Evolutionary conservation across 2,797 vertebrate species (phyloP).

Genomic region (Propithecus perrieri): DNA sequence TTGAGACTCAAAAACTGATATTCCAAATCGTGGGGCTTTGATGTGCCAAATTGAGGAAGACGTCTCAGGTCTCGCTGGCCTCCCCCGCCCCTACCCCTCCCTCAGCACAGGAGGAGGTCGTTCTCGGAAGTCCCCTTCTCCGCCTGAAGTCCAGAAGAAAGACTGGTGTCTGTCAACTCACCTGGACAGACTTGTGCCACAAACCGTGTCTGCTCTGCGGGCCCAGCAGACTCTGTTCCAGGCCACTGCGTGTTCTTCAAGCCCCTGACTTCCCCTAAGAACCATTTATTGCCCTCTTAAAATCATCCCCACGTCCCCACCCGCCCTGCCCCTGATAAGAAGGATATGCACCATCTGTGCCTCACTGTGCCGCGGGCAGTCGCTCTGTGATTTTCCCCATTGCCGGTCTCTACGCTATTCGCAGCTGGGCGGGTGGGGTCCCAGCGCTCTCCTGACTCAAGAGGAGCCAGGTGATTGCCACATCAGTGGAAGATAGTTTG

Average conservation of each 20-base stretch:
- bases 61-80: no score
- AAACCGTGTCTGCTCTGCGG: background rate
- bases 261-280: background rate
- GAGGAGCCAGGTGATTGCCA: accelerated
- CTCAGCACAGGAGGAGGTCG: background rate
- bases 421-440: no score
- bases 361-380: accelerated
- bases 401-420: accelerated
- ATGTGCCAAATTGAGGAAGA: background rate
- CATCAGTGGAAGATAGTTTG: background rate
- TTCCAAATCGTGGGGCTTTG: no score
- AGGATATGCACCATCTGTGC: accelerated
- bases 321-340: background rate
- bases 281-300: background rate
- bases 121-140: no score
- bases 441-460: background rate
- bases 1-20: background rate
- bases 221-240: background rate
- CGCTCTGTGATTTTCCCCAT: background rate
- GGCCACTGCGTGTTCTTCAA: background rate
- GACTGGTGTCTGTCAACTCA: background rate
- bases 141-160: background rate
- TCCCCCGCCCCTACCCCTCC: no score
- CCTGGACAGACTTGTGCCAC: background rate
- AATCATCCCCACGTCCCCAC: no score